Conservation (phyloP, 1,140 invertebrate genomes). For the Dinoponera quadriceps region DNA sequence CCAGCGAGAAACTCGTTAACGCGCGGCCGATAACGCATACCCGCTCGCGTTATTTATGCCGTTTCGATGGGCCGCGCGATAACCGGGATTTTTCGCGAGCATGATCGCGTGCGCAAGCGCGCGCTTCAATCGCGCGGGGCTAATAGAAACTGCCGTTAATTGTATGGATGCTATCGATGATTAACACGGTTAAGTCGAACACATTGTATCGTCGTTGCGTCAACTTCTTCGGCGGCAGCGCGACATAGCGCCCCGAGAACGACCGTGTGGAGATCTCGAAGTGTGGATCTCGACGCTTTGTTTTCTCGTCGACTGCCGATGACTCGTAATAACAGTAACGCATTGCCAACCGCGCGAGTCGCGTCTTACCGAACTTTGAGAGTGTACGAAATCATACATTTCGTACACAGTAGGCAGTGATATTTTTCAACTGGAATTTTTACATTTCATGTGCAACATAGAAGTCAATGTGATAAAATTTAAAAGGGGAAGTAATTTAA, state of each 20-base stretch:
- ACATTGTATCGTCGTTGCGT: slow-evolving; percentile 3
- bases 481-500: too few relatives aligned
- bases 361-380: too few relatives aligned
- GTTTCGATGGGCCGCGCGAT: not conserved
- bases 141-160: slow-evolving; percentile 53
- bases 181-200: slow-evolving; percentile 28
- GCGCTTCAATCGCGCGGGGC: not conserved
- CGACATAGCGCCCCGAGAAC: slow-evolving; percentile 2
- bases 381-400: too few relatives aligned
- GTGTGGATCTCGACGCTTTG: not conserved
- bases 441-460: too few relatives aligned
- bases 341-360: too few relatives aligned
- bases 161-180: slow-evolving; percentile 18
- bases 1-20: slow-evolving; percentile 60
- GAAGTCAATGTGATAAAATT: too few relatives aligned
- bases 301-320: not conserved
- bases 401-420: too few relatives aligned
- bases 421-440: too few relatives aligned
- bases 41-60: slow-evolving; percentile 17
- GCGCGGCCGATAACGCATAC: slow-evolving; percentile 17
- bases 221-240: not conserved
- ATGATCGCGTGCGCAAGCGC: not conserved
- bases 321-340: too few relatives aligned
- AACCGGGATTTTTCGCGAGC: slow-evolving; percentile 24
- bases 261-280: not conserved